Evolutionary conservation across 2,797 vertebrate genomes (phyloP), one percentile per base, ranked within the genome.

Genomic region (Takifugu rubripes): DNA sequence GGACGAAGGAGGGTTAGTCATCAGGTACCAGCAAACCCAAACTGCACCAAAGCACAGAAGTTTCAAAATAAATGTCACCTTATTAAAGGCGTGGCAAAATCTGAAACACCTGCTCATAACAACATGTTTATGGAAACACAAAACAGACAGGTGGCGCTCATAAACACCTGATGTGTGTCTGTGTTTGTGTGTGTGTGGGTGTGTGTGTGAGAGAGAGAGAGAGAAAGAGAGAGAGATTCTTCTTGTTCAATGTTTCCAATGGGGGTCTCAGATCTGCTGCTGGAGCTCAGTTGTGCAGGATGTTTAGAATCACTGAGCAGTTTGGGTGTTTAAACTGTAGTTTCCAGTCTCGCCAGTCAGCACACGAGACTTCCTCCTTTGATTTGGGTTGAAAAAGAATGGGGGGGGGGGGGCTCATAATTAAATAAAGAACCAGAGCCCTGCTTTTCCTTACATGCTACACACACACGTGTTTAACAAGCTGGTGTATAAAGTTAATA

Each of bases 401-500:
- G 33, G 8, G 10, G 33, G 31, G 10, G 27, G 27, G 27, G 27
- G 33, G 74, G 70, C 74, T 72, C 62, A 66, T 87, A 88, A 90
- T 86, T 86, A 77, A 88, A 87, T 81, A 76, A 86, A 21, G 21
- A 88, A 84, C 49, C 53, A 85, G 78, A 75, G 71, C 75, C 82
- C 79, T 80, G 79, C 82, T 72, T 77, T 74, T 74, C 75, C 74
- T 81, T 74, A 81, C 75, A 81, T 77, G 81, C 54, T 56, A 70
- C 63, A 68, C 56, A 65, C 61, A 62, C 55, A 74, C 57, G 33
- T 31, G 25, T 84, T 88, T 88, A 87, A 88, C 77, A 74, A 79
- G 84, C 84, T 81, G 73, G 74, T 84, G 75, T 84, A 86, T 87
- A 88, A 87, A 88, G 50, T 87, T 90, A 87, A 88, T 87, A 75